Conservation (phyloP, 2,888 invertebrate genomes). For the Noctua fimbriata region DNA sequence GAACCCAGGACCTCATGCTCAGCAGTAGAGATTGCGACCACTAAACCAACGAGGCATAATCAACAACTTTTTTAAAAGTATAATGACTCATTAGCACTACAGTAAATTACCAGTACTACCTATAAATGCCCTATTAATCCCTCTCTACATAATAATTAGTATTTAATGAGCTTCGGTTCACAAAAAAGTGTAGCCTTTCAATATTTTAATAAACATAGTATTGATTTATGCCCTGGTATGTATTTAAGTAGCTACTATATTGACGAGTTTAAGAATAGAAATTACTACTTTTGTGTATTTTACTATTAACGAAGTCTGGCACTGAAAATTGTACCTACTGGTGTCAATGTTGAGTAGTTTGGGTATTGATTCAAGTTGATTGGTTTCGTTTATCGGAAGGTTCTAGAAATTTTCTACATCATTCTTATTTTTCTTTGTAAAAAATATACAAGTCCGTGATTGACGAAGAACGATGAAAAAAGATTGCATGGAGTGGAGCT, state of each 20-base stretch:
- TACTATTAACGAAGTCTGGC: background rate
- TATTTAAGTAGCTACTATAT: background rate
- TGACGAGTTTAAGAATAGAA: background rate
- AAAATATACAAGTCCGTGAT: background rate
- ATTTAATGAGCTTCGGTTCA: background rate
- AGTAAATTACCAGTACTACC: background rate
- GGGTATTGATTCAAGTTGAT: background rate
- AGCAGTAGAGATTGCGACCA: background rate
- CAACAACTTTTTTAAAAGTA: background rate
- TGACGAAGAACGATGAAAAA: no score
- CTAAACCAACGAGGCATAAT: background rate
- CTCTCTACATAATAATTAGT: background rate
- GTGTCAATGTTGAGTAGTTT: background rate
- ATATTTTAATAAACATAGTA: slow-evolving; percentile 1
- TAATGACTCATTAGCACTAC: background rate
- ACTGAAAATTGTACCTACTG: background rate
- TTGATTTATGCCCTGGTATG: background rate
- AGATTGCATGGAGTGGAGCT: no score
- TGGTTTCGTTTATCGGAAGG: background rate
- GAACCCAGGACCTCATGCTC: no score
- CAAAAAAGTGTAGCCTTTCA: background rate
- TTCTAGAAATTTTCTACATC: background rate
- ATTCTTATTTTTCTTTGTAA: background rate
- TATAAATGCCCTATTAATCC: background rate
- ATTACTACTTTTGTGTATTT: background rate